Conservation (phyloP, 2,888 invertebrate species). For the Tiliacea aurago region DNA sequence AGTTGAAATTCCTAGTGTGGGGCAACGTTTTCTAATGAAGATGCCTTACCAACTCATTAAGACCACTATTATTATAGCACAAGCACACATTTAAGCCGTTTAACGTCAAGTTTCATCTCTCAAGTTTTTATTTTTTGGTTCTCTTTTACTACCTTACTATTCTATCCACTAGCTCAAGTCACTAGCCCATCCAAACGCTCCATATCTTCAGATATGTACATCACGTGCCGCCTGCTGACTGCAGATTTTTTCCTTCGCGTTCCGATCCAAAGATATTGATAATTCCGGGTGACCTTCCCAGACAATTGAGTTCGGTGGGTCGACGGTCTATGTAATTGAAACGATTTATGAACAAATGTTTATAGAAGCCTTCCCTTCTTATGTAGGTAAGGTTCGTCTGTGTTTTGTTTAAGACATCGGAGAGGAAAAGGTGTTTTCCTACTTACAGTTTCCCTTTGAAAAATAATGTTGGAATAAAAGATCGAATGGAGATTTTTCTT, state of each 20-base stretch:
- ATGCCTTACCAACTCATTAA: no score
- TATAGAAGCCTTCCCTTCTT: slow-evolving; percentile 42
- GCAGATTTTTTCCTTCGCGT: slow-evolving; percentile 79
- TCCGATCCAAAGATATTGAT: slow-evolving; percentile 78
- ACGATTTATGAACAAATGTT: slow-evolving; percentile 68
- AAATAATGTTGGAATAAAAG: not conserved
- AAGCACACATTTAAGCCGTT: not conserved
- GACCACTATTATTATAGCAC: no score
- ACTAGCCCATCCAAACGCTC: slow-evolving; percentile 62
- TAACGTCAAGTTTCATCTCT: not conserved
- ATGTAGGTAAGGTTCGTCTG: slow-evolving; percentile 17
- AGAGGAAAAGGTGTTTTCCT: not conserved
- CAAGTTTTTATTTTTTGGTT: not conserved
- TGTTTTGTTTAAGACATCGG: slow-evolving; percentile 27
- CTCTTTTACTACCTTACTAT: not conserved
- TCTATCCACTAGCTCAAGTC: slow-evolving; percentile 28
- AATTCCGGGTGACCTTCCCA: slow-evolving; percentile 72
- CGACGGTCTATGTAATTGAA: slow-evolving; percentile 61
- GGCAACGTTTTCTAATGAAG: no score
- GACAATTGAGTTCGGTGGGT: slow-evolving; percentile 65
- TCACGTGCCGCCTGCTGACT: slow-evolving; percentile 78
- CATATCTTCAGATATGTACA: slow-evolving; percentile 74
- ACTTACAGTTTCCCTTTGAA: not conserved
- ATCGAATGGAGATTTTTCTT: not conserved
- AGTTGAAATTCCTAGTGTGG: no score